phyloP scores from a whole-genome alignment of 2,797 vertebrate genomes.

The Sebastes trivittatus region DNA sequence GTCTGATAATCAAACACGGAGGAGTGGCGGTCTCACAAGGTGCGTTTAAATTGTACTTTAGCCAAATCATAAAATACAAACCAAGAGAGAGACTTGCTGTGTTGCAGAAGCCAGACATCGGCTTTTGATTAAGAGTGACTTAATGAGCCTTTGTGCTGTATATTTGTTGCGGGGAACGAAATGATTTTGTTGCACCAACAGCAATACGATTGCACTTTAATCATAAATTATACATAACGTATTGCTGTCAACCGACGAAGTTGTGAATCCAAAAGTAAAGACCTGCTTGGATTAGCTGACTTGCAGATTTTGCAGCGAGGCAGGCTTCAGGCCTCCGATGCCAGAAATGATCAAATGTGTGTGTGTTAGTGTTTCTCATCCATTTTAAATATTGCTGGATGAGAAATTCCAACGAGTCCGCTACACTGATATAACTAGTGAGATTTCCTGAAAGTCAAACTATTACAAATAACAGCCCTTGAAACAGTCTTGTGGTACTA shows the following conservation, averaged over 20 bases:
- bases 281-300: conserved; percentile 34
- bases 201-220: conserved; percentile 11
- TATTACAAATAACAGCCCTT: conserved; percentile 2
- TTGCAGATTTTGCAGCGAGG: conserved; percentile 15
- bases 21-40: background rate
- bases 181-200: conserved; percentile 10
- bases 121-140: background rate
- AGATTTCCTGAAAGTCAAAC: conserved; percentile 21
- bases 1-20: conserved; percentile 44
- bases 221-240: conserved; percentile 10
- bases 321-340: background rate
- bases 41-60: conserved; percentile 5
- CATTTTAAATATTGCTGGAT: conserved; percentile 9
- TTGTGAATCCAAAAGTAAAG: conserved; percentile 25
- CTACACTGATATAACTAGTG: background rate
- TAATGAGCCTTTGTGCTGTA: background rate
- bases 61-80: conserved; percentile 21
- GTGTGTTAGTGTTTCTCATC: conserved; percentile 25
- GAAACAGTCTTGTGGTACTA: background rate
- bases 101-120: background rate
- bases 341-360: conserved; percentile 26
- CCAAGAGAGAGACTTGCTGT: background rate
- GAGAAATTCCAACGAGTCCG: background rate
- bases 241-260: conserved; percentile 21
- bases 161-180: background rate